Evolutionary conservation across 2,888 invertebrate species (phyloP), one percentile per base, ranked within the genome.

Genomic region (Orthosia gothica): DNA sequence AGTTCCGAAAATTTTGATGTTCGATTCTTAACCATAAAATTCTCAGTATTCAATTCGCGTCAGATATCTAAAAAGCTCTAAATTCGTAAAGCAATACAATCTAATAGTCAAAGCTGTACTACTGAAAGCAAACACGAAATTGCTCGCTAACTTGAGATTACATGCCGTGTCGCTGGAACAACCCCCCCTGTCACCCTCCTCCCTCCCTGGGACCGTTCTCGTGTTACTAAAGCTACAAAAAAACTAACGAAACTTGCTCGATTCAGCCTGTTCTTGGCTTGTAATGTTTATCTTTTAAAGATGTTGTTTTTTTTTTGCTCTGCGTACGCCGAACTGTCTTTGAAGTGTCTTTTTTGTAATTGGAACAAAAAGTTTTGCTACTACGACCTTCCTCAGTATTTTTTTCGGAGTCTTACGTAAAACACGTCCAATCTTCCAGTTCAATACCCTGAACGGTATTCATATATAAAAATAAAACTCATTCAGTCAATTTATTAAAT

Each of bases 41-140:
- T 9, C 11, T 2, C 23, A 54, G 55, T 76, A 76, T 61, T 54
- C 26, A 61, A 64, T 76, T 64, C 47, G 58, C 16, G 15, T 65
- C 52, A 64, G 66, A 67, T 73, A 66, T 76, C 64, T 58, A 75
- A 85, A 81, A 87, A 81, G 45, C 64, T 59, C n/a, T 68, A 79
- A 85, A 88, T 90, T 89, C 89, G 87, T 62, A 72, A 72, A 79
- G 77, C 84, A 82, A 76, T 81, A 82, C 79, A 92, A 91, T 92
- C 89, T 90, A 89, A 91, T 92, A 93, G 92, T 91, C 89, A 91
- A 91, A 90, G 92, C 92, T 90, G 89, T 88, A 89, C 88, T 91
- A 92, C 86, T 92, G 94, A 94, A 93, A 94, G 93, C 93, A 93
- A 95, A 94, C 94, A 94, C 94, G 93, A 94, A 94, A 94, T 94